phyloP scores from a whole-genome alignment of 1,140 invertebrate genomes.

The Aleiodes sp. region DNA sequence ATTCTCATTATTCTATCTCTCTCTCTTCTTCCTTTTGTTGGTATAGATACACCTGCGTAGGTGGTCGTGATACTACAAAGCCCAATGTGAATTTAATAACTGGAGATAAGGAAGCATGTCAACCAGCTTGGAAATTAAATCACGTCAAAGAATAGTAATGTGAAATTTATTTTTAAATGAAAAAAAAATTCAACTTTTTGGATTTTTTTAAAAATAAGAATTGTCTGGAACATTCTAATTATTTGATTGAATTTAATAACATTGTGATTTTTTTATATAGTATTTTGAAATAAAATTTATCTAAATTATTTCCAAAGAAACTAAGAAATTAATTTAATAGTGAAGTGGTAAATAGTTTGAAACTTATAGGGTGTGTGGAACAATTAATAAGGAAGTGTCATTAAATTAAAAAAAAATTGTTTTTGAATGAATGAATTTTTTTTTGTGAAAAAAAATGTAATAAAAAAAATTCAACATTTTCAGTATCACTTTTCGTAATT shows the following conservation, averaged over 20 bases:
- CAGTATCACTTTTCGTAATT: too few species aligned
- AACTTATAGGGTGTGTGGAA: too few species aligned
- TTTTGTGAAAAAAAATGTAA: too few species aligned
- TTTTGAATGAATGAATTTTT: too few species aligned
- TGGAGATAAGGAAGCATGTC: constrained; percentile 8
- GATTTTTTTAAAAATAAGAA: too few species aligned
- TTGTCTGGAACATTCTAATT: too few species aligned
- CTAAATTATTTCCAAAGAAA: too few species aligned
- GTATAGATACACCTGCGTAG: constrained; percentile 16
- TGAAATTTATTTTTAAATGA: neutral
- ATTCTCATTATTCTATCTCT: neutral
- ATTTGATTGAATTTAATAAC: neutral
- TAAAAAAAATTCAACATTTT: too few species aligned
- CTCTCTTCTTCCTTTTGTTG: neutral
- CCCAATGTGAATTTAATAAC: constrained; percentile 18
- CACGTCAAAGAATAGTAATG: neutral
- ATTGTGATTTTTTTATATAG: neutral
- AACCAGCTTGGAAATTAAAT: neutral
- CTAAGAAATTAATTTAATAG: too few species aligned
- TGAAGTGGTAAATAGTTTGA: too few species aligned
- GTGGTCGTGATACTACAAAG: constrained; percentile 4
- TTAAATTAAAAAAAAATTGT: too few species aligned
- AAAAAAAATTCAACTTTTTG: neutral
- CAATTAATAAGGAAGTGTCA: too few species aligned
- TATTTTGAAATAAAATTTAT: neutral